Evolutionary conservation across 1,140 invertebrate species (phyloP), one percentile per base, ranked within the genome.

Genomic region (Panonychus citri): DNA sequence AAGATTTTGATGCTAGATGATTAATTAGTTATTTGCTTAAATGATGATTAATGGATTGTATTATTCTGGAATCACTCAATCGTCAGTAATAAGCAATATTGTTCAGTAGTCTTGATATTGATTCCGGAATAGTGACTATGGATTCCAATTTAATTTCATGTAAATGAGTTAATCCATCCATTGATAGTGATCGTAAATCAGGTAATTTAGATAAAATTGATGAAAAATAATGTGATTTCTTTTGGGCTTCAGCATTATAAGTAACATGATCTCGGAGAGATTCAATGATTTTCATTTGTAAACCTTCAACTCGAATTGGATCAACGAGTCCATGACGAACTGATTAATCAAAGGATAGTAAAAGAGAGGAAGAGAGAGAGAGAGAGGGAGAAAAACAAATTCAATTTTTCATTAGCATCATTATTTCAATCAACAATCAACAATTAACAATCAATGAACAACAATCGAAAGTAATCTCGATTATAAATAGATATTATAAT

Each of bases 241-340:
- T 77, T 69, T 85, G 83, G n/a, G 80, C 86, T 66, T 83, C 86
- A 53, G 79, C 78, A 68, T 88, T 87, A 72, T 90, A 89, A 10
- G 86, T 91, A 64, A 91, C 87, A 73, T 94, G 89, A 64, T 94
- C 89, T 12, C 85, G 76, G 13, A 96, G 72, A 50, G 86, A 86
- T 54, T 83, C 81, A 59, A 94, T 91, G 62, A 95, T 86, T 69
- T 89, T 90, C 83, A 86, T 88, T 68, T 94, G 88, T 10, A 94
- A 70, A 63, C 87, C 85, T 67, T 95, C 88, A 60, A 94, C 85
- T 64, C 83, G 81, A 62, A 84, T 79, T 0, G 87, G 83, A 65
- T 94, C 89, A 65, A 84, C 82, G 55, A 94, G 71, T 19, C 88
- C 88, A 64, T 91, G 86, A 27, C 90, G 78, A 67, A 91, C 89